Conservation (phyloP, 2,888 invertebrate species). For the Seladonia tumulorum region DNA sequence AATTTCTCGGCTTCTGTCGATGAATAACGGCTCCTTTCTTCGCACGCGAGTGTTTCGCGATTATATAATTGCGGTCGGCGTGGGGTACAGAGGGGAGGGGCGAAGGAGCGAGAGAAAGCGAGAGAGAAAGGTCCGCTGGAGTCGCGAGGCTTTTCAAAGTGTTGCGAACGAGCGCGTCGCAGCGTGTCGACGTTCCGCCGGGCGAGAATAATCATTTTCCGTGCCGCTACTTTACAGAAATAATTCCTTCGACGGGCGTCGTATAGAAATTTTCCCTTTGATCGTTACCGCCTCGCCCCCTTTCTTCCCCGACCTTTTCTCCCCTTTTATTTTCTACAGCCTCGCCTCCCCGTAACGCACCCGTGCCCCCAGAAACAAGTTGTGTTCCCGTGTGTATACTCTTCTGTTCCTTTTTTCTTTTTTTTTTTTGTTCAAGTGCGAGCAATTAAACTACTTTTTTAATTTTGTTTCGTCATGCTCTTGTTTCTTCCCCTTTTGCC, state of each 20-base stretch:
- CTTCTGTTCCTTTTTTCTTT: not conserved
- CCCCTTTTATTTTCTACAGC: not conserved
- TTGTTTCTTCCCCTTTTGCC: not conserved
- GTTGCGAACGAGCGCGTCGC: not conserved
- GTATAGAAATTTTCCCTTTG: conserved; percentile 9
- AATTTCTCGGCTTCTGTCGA: conserved; percentile 21
- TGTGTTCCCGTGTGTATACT: not conserved
- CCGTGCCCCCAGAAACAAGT: not conserved
- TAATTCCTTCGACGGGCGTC: conserved; percentile 5
- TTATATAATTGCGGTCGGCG: conserved; percentile 3
- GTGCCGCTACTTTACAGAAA: conserved; percentile 13
- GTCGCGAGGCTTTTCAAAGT: conserved; percentile 8
- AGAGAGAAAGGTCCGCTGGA: not conserved
- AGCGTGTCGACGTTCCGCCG: not conserved
- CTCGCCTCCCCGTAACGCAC: not conserved
- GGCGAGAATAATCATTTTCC: conserved; percentile 10
- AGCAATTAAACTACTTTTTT: conserved; percentile 15
- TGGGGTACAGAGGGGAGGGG: not conserved
- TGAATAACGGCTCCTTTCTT: conserved; percentile 34
- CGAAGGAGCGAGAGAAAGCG: not conserved
- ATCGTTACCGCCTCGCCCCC: not conserved
- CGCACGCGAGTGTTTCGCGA: not conserved
- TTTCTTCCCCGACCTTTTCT: too few relatives aligned
- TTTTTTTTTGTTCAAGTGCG: not conserved
- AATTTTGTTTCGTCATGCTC: conserved; percentile 11